phyloP scores from a whole-genome alignment of 2,888 invertebrate genomes.

The Caenorhabditis virilis region DNA sequence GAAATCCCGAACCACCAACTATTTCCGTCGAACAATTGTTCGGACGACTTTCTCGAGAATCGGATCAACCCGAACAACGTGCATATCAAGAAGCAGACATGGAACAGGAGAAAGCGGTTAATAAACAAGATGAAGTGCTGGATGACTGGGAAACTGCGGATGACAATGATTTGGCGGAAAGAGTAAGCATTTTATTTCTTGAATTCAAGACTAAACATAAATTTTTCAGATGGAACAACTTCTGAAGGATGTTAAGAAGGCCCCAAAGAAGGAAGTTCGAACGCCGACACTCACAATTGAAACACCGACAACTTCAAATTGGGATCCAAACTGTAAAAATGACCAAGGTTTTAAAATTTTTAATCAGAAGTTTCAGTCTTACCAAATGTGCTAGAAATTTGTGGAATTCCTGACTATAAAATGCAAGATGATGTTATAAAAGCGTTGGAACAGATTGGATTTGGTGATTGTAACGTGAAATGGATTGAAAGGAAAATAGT shows the following conservation, averaged over 20 bases:
- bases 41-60: not conserved
- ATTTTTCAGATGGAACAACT: constrained; percentile 29
- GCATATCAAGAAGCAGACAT: not conserved
- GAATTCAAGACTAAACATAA: not conserved
- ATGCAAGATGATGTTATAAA: constrained; percentile 40
- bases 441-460: constrained; percentile 29
- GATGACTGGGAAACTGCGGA: constrained; percentile 39
- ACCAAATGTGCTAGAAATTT: constrained; percentile 39
- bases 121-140: constrained; percentile 18
- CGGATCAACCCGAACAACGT: not conserved
- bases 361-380: constrained; percentile 11
- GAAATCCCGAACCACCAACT: not conserved
- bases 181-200: constrained; percentile 1
- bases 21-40: not conserved
- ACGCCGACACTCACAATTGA: not conserved
- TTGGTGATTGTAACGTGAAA: constrained; percentile 27
- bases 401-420: constrained; percentile 43
- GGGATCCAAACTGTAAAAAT: constrained; percentile 13
- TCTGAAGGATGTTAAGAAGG: constrained; percentile 27
- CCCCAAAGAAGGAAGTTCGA: constrained; percentile 7
- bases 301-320: constrained; percentile 8
- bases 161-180: constrained; percentile 23
- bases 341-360: not conserved
- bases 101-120: not conserved
- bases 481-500: constrained; percentile 45